These are phyloP conservation scores for Phaonia tiefii DNA, from an alignment of 2,888 invertebrate species.

Conservation along the genomic window DNA sequence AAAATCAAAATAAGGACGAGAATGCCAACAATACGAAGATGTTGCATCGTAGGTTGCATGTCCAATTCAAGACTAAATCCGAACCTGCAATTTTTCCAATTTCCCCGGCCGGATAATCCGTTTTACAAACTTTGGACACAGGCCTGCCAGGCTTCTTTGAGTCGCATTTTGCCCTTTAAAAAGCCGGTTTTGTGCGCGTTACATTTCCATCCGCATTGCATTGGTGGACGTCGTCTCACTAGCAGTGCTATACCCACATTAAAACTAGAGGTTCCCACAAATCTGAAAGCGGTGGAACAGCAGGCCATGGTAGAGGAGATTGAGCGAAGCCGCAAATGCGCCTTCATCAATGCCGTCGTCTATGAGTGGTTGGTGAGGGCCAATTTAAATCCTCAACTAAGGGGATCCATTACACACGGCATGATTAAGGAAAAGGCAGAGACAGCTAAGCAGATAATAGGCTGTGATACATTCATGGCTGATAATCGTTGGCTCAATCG, in stretches of 20 bases:
- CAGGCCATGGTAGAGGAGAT: conserved; percentile 77
- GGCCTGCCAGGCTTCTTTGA: conserved; percentile 78
- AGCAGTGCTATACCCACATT: conserved; percentile 76
- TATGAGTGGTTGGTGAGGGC: conserved; percentile 78
- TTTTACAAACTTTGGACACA: conserved; percentile 78
- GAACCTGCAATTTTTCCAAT: conserved; percentile 78
- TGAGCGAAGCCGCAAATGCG: conserved; percentile 77
- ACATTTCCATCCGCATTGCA: conserved; percentile 76
- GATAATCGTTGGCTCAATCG: conserved; percentile 79
- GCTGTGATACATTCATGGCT: conserved; percentile 74
- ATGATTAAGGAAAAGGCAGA: conserved; percentile 78
- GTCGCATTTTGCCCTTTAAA: conserved; percentile 77
- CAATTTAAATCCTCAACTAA: conserved; percentile 76
- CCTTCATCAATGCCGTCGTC: conserved; percentile 78
- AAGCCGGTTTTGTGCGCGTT: conserved; percentile 78
- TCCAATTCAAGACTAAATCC: conserved; percentile 77
- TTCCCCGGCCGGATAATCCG: conserved; percentile 76
- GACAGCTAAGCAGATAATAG: conserved; percentile 75
- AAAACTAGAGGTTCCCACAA: conserved; percentile 75
- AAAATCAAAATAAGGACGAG: conserved; percentile 22
- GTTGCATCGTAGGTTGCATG: conserved; percentile 78
- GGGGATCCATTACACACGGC: conserved; percentile 77
- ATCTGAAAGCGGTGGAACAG: conserved; percentile 75
- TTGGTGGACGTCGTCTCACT: conserved; percentile 76
- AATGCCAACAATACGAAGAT: conserved; percentile 78